Base-by-base conservation (phyloP, 2,797 vertebrate genomes). In the Phylloscopus collybita region DNA sequence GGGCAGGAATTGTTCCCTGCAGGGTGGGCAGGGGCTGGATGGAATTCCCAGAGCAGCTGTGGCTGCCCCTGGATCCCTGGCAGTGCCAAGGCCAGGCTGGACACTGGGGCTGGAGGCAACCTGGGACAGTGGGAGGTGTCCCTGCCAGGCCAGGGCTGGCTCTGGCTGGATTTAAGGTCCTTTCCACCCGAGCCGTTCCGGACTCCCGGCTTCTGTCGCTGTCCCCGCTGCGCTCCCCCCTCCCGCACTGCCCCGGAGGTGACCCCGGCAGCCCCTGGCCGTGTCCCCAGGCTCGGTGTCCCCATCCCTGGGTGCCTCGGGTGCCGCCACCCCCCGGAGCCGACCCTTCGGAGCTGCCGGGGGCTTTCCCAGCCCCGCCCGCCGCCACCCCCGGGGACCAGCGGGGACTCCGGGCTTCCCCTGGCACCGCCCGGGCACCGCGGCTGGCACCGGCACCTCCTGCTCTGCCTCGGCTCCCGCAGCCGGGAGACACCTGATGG, bases 321-420 rank as follows among this genome's bases (percentile, higher is more conserved):
- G 42, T 16, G 16, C 42, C 42, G 42, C 49, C 42, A 10, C 29
- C 61, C 61, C 17, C 11, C 59, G 8, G 27, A 9, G 36, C 20
- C 27, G 25, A 5, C 62, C 0, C 27, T 3, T 25, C 12, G 3
- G 47, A 2, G 25, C 75, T 10, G 21, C 10, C 30, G 36, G 87
- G 87, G 66, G 38, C 78, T 95, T 95, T 92, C 92, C 92, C 2
- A 5, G 83, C 57, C 38, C 38, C 38, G 38, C 38, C 38, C 9
- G 30, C 12, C 2, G 3, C 59, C 44, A 45, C 57, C 18, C 42
- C 75, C 30, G 70, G 38, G 47, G 27, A 45, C 50, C 29, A 4
- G 23, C 8, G 42, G 56, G 38, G 70, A 66, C 79, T 54, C 86
- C 3, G 13, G 29, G 42, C 47, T 70, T 78, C 44, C 81, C 78